These are phyloP conservation scores for Otus scops DNA, from an alignment of 2,797 vertebrate genomes.

Conservation along the genomic window DNA sequence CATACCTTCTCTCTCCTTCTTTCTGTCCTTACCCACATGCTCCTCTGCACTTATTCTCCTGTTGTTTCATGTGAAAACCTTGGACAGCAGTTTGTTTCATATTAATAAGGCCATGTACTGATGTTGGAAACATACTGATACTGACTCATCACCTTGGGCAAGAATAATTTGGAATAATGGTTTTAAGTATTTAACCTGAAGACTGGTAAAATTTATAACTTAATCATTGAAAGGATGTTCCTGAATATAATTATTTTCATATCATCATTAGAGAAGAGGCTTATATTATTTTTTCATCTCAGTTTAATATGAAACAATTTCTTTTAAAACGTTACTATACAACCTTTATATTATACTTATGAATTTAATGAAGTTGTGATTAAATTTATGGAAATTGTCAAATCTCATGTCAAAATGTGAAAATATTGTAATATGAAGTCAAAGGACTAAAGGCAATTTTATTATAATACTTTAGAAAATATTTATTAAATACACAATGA, in stretches of 20 bases:
- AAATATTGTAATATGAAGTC: background rate
- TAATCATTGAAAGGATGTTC: background rate
- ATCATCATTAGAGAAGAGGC: background rate
- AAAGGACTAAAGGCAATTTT: background rate
- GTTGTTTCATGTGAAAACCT: background rate
- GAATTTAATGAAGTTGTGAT: background rate
- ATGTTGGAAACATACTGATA: background rate
- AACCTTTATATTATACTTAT: background rate
- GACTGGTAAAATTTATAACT: background rate
- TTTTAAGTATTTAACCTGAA: background rate
- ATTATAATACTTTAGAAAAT: background rate
- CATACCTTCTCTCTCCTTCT: background rate
- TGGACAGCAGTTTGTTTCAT: background rate
- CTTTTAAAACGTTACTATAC: background rate
- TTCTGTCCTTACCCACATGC: background rate
- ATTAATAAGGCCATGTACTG: background rate
- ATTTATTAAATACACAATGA: background rate
- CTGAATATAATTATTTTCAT: background rate
- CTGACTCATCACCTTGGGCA: background rate
- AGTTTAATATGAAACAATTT: background rate
- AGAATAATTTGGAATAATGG: background rate
- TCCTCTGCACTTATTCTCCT: background rate
- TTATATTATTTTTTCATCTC: background rate
- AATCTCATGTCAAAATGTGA: background rate
- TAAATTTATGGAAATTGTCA: background rate